These are phyloP conservation scores for Axis porcinus DNA, from an alignment of 2,113 vertebrate genomes.

Conservation along the genomic window DNA sequence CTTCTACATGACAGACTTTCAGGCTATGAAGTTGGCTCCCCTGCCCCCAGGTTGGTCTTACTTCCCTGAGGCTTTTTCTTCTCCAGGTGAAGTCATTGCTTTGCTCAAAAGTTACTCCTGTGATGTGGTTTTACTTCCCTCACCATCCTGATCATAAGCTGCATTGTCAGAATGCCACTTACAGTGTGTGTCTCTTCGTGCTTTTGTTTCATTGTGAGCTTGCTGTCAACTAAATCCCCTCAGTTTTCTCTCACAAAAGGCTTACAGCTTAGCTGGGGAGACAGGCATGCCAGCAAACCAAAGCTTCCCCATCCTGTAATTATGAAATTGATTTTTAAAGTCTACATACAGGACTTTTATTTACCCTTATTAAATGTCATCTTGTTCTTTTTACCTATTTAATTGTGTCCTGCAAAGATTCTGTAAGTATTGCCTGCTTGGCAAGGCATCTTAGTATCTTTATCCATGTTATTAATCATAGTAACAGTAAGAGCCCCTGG, in stretches of 20 bases:
- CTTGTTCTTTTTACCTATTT: neutral
- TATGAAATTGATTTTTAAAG: constrained; percentile 25
- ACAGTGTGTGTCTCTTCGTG: neutral
- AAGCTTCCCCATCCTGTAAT: constrained; percentile 16
- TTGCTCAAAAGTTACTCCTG: neutral
- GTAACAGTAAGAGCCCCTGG: neutral
- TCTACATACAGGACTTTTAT: neutral
- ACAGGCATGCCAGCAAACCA: neutral
- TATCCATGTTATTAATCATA: neutral
- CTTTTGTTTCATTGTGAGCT: neutral
- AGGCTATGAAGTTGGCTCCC: neutral
- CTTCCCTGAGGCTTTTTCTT: neutral
- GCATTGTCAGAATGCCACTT: neutral
- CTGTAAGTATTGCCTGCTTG: neutral
- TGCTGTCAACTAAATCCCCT: neutral
- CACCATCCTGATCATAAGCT: neutral
- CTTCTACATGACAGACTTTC: neutral
- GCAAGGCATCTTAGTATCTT: neutral
- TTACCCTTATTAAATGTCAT: neutral
- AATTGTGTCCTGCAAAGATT: neutral
- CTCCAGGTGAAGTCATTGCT: neutral
- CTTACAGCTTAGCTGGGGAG: neutral
- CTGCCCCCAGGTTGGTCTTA: neutral
- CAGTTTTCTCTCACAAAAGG: constrained; percentile 20
- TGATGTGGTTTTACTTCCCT: neutral